phyloP scores from a whole-genome alignment of 2,113 vertebrate genomes.

The Oriolus oriolus region DNA sequence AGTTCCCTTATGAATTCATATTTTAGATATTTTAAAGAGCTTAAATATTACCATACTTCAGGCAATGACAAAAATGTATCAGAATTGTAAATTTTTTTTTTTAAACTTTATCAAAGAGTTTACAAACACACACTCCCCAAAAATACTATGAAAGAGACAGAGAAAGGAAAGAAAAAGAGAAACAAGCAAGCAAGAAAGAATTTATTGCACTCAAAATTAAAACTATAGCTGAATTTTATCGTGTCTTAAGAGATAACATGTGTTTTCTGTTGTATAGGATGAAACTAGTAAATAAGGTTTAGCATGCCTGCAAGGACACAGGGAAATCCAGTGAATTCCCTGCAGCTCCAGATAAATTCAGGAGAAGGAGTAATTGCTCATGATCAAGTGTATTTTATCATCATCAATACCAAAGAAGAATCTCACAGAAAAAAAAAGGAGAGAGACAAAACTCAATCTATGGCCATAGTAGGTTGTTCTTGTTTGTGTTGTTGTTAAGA shows the following conservation, averaged over 20 bases:
- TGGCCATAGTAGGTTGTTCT: not conserved
- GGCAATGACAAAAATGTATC: not conserved
- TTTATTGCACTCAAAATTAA: not conserved
- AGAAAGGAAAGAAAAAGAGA: not conserved
- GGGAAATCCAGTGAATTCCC: not conserved
- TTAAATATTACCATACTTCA: not conserved
- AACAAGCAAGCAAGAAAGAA: not conserved
- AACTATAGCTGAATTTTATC: not conserved
- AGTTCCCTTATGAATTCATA: not conserved
- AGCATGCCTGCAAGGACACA: not conserved
- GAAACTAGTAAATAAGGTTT: slow-evolving; percentile 23
- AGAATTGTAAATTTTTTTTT: not conserved
- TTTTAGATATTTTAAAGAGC: not conserved
- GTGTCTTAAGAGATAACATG: not conserved
- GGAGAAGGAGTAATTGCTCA: not conserved
- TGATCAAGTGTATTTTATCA: not conserved
- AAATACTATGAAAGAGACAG: not conserved
- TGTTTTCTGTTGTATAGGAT: not conserved
- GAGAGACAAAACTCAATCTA: not conserved
- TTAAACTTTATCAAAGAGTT: not conserved
- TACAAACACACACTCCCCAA: not conserved
- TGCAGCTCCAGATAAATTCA: not conserved
- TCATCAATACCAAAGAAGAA: not conserved
- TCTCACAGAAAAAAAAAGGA: not conserved
- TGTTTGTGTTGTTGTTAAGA: not conserved